phyloP scores from a whole-genome alignment of 2,113 vertebrate species.

The Corvus hawaiiensis region DNA sequence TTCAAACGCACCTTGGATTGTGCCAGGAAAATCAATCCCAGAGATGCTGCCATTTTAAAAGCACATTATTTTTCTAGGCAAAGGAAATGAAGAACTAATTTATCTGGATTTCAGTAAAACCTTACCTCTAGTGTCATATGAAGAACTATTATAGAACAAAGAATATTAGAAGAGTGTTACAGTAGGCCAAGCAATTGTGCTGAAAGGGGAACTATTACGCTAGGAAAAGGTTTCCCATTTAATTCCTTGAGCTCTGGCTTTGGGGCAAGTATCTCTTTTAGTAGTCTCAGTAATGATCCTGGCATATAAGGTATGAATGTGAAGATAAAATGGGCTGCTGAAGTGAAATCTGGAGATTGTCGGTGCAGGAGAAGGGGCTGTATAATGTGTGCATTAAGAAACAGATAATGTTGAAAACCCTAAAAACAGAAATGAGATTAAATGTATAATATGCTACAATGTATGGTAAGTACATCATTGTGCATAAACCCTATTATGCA shows the following conservation, averaged over 20 bases:
- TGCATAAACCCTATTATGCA: not conserved
- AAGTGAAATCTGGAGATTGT: not conserved
- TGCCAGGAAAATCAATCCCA: not conserved
- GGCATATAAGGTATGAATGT: not conserved
- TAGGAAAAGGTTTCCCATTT: not conserved
- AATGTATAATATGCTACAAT: not conserved
- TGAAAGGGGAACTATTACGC: not conserved
- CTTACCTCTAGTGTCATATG: not conserved
- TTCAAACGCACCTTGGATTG: not conserved
- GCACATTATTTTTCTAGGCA: not conserved
- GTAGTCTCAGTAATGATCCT: not conserved
- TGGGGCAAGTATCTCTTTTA: not conserved
- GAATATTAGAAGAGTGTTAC: not conserved
- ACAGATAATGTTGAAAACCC: not conserved
- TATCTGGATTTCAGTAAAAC: not conserved
- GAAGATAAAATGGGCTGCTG: not conserved
- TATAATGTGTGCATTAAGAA: not conserved
- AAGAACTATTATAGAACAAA: not conserved
- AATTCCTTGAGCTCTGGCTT: not conserved
- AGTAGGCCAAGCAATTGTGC: not conserved
- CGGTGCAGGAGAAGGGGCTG: not conserved
- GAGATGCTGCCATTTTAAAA: not conserved
- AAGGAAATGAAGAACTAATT: not conserved
- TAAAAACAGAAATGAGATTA: not conserved
- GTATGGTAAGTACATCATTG: not conserved